Evolutionary conservation across 2,888 invertebrate genomes (phyloP).

Genomic region (Isoperla grammatica): DNA sequence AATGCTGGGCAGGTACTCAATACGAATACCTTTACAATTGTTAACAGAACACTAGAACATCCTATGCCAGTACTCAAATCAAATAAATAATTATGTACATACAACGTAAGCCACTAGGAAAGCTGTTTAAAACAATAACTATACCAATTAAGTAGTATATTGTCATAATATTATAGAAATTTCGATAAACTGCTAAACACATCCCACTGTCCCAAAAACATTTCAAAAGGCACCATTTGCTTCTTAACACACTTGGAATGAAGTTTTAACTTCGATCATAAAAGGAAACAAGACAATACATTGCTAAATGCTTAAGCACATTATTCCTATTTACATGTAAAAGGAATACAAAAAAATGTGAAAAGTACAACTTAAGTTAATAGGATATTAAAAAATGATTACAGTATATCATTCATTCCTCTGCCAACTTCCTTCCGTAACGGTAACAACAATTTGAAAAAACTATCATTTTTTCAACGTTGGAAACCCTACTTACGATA

Average conservation of each 20-base stretch:
- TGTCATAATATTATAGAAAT: too few relatives aligned
- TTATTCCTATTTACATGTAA: too few relatives aligned
- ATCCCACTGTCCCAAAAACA: background rate
- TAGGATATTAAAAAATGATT: background rate
- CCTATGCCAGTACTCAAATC: background rate
- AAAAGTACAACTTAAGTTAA: background rate
- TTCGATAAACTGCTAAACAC: background rate
- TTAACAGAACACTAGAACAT: background rate
- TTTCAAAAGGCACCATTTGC: background rate
- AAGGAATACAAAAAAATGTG: too few relatives aligned
- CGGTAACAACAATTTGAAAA: too few relatives aligned
- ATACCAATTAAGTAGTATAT: too few relatives aligned
- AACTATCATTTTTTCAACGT: too few relatives aligned
- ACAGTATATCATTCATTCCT: background rate
- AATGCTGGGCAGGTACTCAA: background rate
- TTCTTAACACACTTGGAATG: background rate
- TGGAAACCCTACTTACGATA: too few relatives aligned
- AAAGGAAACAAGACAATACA: background rate
- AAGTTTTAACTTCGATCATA: background rate
- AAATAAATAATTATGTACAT: slow-evolving; percentile 3
- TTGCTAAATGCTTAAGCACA: too few relatives aligned
- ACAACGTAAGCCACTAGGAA: too few relatives aligned
- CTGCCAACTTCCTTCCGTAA: background rate
- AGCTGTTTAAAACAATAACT: too few relatives aligned
- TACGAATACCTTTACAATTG: too few relatives aligned